Evolutionary conservation across 1,140 invertebrate genomes (phyloP), one percentile per base, ranked within the genome.

Genomic region (Ylistrum balloti): DNA sequence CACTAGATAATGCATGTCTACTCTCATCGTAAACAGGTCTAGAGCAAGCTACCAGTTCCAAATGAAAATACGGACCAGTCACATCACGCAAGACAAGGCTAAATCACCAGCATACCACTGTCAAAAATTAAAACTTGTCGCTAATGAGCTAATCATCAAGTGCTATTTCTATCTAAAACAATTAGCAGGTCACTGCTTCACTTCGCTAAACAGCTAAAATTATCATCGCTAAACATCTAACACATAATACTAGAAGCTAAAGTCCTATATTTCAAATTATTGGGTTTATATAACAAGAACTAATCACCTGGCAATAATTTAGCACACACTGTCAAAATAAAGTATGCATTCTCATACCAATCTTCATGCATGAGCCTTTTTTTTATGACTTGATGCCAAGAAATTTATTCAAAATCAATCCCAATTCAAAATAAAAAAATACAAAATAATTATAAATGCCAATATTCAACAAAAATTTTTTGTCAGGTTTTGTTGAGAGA

Each of bases 91-190:
- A 74, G 56, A 74, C 56, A 74, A 74, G 28, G 28, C 56, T n/a
- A 17, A 74, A 74, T 74, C 56, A 74, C 56, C 56, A 74, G 56
- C 56, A 74, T 28, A 74, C 22, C 56, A 74, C 56, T n/a, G 56
- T 74, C 41, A 45, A 45, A 45, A 45, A 45, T 15, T 17, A 17
- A 74, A 28, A 74, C 5, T n/a, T 74, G 9, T 74, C 56, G n/a
- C 56, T 74, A 74, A n/a, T 17, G 17, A 74, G 56, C 41, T 45
- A 45, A 45, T 74, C 56, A 74, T 74, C 56, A 74, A 74, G 41
- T 45, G 41, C 41, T 45, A 45, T 45, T 74, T 28, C 56, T 74
- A 74, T 74, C 56, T 74, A 74, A 74, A 5, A 74, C 56, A 74
- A 20, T 56, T 15, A 56, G 56, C 56, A 74, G 56, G 56, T 74